Evolutionary conservation across 2,113 vertebrate species (phyloP).

Genomic region (Prietella phreatophila): DNA sequence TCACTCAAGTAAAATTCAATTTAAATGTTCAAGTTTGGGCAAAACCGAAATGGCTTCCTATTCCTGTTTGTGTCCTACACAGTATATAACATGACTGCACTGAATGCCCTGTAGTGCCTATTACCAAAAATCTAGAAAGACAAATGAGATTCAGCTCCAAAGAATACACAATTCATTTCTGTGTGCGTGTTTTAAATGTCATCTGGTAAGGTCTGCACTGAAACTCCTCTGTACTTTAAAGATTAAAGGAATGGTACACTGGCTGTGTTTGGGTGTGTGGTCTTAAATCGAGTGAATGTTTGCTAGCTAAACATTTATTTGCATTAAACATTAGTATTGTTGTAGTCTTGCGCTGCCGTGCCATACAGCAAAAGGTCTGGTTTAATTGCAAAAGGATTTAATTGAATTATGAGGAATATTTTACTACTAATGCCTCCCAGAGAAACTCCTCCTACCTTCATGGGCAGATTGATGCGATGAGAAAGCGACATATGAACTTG

Average conservation of each 20-base stretch:
- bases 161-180: too few relatives aligned
- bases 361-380: background rate
- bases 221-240: background rate
- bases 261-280: background rate
- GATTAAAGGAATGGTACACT: background rate
- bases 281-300: background rate
- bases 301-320: background rate
- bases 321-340: background rate
- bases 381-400: background rate
- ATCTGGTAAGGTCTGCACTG: background rate
- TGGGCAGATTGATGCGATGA: background rate
- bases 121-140: background rate
- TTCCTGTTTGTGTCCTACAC: background rate
- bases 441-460: background rate
- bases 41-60: background rate
- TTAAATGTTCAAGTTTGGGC: background rate
- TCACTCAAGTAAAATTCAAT: too few relatives aligned
- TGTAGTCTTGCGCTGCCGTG: background rate
- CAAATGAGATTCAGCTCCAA: background rate
- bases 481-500: background rate
- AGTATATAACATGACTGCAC: background rate
- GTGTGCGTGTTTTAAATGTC: background rate
- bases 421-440: background rate
- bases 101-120: background rate
- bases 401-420: background rate